Evolutionary conservation across 1,140 invertebrate species (phyloP), one percentile per base, ranked within the genome.

Genomic region (Drosophila ficusphila): DNA sequence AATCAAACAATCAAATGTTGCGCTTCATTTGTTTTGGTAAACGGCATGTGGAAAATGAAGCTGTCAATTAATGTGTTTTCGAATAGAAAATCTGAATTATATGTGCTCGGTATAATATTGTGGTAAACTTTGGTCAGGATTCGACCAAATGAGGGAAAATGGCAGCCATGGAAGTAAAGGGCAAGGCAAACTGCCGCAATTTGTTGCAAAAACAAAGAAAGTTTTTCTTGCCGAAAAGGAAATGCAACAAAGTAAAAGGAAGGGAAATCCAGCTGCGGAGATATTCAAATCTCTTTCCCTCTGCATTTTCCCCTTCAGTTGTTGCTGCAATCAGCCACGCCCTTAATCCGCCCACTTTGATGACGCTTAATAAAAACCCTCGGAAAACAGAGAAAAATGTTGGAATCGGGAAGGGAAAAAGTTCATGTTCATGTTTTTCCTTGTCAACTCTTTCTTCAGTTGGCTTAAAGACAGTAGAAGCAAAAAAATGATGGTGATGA

Each of bases 131-230:
- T 61, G 29, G 11, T 25, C 38, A 53, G 44, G 41, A 25, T 72
- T 47, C 3, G n/a, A 77, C 49, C 64, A 62, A 74, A 74, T 62
- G 61, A 60, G 33, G 21, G 19, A 69, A 8, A 62, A 56, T 31
- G 19, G 6, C n/a, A n/a, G n/a, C n/a, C n/a, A 53, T 11, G 21
- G 18, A 42, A 25, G 57, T 36, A 60, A 67, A 60, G 42, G 46
- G 64, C 67, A 64, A 48, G 68, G 31, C 57, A 75, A 70, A 31
- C 48, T 42, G 52, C 56, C 62, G 52, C 76, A 79, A 79, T 79
- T 79, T 79, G 76, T 70, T 74, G 62, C 48, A 79, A 64, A 64
- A 75, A 79, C 76, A 79, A 79, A 70, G 62, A 67, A 79, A 53
- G 52, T 70, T 79, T 58, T 31, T 21, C 29, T 19, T 27, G 14